Base-by-base conservation (phyloP, 2,113 vertebrate species). In the Sakesphorus luctuosus region DNA sequence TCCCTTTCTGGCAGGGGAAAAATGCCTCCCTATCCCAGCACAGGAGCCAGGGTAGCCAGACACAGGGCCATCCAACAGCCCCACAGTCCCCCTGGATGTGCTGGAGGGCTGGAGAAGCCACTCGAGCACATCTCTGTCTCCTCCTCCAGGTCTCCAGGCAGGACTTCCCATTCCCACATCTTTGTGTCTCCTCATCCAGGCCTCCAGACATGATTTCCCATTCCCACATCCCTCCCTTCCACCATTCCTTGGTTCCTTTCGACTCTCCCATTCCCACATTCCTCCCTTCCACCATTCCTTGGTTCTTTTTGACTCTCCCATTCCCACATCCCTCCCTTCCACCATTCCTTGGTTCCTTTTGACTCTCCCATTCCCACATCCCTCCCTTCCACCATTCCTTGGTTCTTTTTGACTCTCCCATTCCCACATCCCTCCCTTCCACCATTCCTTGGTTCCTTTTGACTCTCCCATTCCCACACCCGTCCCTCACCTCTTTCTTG, bases 401-500 rank as follows among this genome's bases (percentile, higher is more conserved):
- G 28, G 61, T 18, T 25, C 61, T 76, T 63, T 96, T 96, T 3
- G 20, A 3, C 23, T 96, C 12, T 28, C 56, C 46, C 76, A 10
- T 23, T 3, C 56, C 56, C n/a, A 4, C 55, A 11, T 13, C n/a
- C 18, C 47, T 7, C 49, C 35, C 24, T 61, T 18, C 59, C 61
- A 62, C 13, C 25, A 62, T 9, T 38, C 36, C 61, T 40, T 16
- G 28, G 61, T 18, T 25, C 61, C 78, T 63, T 96, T 96, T 3
- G 20, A 3, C 23, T 96, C 97, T 5, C 91, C 97, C 35, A 7
- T 10, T 11, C 36, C 61, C 61, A 13, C 44, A 8, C 9, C 44
- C 19, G 44, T 10, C 53, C 50, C 89, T 95, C 63, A 98, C 98
- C 46, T 97, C 97, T 73, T 95, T 98, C 95, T 97, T 98, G 15